Base-by-base conservation (phyloP, 2,888 invertebrate species). In the Aricia artaxerxes region DNA sequence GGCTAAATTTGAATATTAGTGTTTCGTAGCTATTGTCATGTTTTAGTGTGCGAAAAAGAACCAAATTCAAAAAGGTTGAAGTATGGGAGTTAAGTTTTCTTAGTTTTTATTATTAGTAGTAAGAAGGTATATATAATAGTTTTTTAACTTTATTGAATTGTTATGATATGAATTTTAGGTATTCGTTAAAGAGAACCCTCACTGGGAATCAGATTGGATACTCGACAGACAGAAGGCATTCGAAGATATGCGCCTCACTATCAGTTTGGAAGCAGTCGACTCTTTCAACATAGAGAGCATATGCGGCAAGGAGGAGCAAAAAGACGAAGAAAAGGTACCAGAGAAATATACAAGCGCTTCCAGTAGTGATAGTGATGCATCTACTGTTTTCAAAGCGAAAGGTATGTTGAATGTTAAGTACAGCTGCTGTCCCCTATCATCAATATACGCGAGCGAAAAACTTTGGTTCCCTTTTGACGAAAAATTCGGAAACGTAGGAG, bases 161-260 rank as follows among this genome's bases (percentile, higher is more conserved):
- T 35, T 35, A 35, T 35, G 35, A 1, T 35, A 57, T 57, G 57
- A 57, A 35, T 35, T 79, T 1, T 87, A 98, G 98, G 96, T 96
- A 86, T 98, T 97, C 87, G 96, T 97, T 31, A 97, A 97, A 82
- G 97, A 97, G 88, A 97, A 97, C 91, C 97, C 98, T 0, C 97
- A 97, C 85, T 98, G 97, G 97, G 98, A 98, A 89, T 96, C 96
- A 0, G 97, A 97, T 86, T 98, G 98, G 97, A 95, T 97, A 92
- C 96, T 96, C 9, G 97, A 97, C 89, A 95, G 98, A 4, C 97
- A 97, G 85, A 96, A 96, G 84, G 96, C 97, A 0, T 95, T 95
- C 81, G 96, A 96, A 83, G 94, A 95, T 87, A 93, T 4, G 88
- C 88, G 1, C 83, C 69, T 82, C 24, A 83, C 81, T 13, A 35